Evolutionary conservation across 2,113 vertebrate genomes (phyloP), one percentile per base, ranked within the genome.

Genomic region (Phaethornis superciliosus): DNA sequence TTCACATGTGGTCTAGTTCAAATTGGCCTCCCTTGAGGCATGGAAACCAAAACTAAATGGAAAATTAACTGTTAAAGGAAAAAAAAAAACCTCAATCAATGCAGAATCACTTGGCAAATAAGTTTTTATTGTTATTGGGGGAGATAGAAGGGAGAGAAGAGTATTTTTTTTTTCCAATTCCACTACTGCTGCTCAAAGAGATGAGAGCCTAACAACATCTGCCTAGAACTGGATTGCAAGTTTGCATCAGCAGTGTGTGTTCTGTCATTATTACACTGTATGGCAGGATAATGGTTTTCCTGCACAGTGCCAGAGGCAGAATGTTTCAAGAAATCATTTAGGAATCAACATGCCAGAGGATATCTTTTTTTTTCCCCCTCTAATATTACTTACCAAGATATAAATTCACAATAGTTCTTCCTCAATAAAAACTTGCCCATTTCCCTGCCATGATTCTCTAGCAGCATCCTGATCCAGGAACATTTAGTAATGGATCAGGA

Each of bases 161-260:
- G 30, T 58, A 81, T 69, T 33, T 88, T 93, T 42, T 55, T 59
- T 93, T 89, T 76, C 67, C 75, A 74, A 81, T 81, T 69, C 68
- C 42, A 35, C n/a, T 55, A 40, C 70, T 91, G 72, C 90, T 87
- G 52, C 75, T 91, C 24, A 7, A 70, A 84, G 80, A 96, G 94
- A 94, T 64, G 96, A 96, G 96, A 98, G 90, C 60, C 88, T 96
- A 96, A 96, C 96, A 92, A 90, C 70, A 83, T 93, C 96, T 95
- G 92, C 95, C 86, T 93, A 86, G 91, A 86, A 87, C 58, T 70
- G 54, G 71, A 91, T 85, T 96, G 85, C 70, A 95, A 94, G 87
- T 97, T 98, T 96, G 96, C 95, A 96, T 96, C 95, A 88, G 89
- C 80, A 62, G 97, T 88, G 62, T 90, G 97, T 96, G 91, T 94